Percentiles rank a stretch among this genome's conserved stretches.
phyloP scores from a whole-genome alignment of 2,888 invertebrate genomes.

The Theretra japonica region DNA sequence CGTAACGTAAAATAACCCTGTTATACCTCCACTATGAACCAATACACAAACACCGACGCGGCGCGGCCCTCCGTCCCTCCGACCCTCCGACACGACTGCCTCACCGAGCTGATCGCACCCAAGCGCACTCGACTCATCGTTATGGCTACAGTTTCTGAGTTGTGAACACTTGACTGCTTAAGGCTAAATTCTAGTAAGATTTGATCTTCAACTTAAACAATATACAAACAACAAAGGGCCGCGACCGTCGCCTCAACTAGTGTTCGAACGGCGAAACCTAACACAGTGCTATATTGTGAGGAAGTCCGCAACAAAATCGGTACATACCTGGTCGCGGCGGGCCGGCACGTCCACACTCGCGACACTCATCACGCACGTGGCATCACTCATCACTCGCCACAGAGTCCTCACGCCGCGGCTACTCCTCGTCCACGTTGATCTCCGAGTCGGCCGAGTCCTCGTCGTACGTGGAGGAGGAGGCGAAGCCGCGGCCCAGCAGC shows the following conservation, averaged over 20 bases:
- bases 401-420: slow-evolving; percentile 45
- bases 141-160: background rate
- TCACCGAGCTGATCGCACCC: background rate
- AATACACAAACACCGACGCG: background rate
- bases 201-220: background rate
- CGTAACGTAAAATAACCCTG: slow-evolving; percentile 26
- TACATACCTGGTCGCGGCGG: slow-evolving; percentile 12
- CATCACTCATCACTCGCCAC: slow-evolving; percentile 50
- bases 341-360: slow-evolving; percentile 32
- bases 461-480: slow-evolving; percentile 81
- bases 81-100: background rate
- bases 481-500: slow-evolving; percentile 78
- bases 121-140: background rate
- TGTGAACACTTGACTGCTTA: background rate
- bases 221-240: background rate
- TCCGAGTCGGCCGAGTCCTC: slow-evolving; percentile 82
- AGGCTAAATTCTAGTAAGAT: background rate
- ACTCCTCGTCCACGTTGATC: slow-evolving; percentile 83
- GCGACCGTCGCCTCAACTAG: background rate
- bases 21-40: slow-evolving; percentile 20
- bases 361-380: slow-evolving; percentile 12
- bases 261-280: slow-evolving; percentile 19
- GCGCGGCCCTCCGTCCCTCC: background rate
- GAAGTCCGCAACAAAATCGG: slow-evolving; percentile 28
- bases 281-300: slow-evolving; percentile 22